Percentiles rank a stretch among this genome's conserved stretches.
These are phyloP conservation scores for Eumaeus atala DNA, from an alignment of 1,140 invertebrate species.

Conservation along the genomic window DNA sequence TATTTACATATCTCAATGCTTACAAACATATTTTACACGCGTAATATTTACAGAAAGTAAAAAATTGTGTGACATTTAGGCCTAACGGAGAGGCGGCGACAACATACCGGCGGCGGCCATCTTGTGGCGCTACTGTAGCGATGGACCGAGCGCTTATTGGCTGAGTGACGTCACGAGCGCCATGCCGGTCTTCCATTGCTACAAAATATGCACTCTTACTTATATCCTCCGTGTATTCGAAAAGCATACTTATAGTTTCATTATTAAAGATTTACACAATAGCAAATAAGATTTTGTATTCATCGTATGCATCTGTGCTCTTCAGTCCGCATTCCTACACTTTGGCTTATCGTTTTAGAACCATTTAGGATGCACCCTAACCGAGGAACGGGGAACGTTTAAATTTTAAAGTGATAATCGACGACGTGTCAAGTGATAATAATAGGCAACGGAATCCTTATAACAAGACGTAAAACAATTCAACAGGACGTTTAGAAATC, in stretches of 20 bases:
- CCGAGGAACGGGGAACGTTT: conserved; percentile 51
- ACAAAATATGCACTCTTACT: conserved; percentile 37
- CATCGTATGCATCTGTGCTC: conserved; percentile 47
- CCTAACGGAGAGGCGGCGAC: conserved; percentile 66
- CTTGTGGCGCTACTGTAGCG: conserved; percentile 66
- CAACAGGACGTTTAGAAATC: conserved; percentile 1
- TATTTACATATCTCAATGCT: conserved; percentile 15
- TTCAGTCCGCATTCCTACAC: conserved; percentile 62
- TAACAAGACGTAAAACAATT: conserved; percentile 16
- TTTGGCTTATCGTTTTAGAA: conserved; percentile 59
- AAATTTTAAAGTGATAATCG: conserved; percentile 50
- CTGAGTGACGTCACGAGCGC: conserved; percentile 64
- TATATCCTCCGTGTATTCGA: conserved; percentile 24
- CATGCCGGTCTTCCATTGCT: conserved; percentile 65
- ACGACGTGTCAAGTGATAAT: conserved; percentile 52
- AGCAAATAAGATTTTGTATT: conserved; percentile 24
- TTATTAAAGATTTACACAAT: conserved; percentile 21
- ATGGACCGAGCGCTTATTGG: conserved; percentile 57
- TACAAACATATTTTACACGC: conserved; percentile 22
- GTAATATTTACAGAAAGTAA: conserved; percentile 33
- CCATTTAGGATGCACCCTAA: conserved; percentile 68
- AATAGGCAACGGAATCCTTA: conserved; percentile 38
- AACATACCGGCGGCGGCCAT: conserved; percentile 60
- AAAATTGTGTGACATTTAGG: conserved; percentile 58
- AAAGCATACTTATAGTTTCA: conserved; percentile 24